Percentiles rank a stretch among this genome's conserved stretches.
phyloP scores from a whole-genome alignment of 2,888 invertebrate genomes.

The Platycheirus rosarum region DNA sequence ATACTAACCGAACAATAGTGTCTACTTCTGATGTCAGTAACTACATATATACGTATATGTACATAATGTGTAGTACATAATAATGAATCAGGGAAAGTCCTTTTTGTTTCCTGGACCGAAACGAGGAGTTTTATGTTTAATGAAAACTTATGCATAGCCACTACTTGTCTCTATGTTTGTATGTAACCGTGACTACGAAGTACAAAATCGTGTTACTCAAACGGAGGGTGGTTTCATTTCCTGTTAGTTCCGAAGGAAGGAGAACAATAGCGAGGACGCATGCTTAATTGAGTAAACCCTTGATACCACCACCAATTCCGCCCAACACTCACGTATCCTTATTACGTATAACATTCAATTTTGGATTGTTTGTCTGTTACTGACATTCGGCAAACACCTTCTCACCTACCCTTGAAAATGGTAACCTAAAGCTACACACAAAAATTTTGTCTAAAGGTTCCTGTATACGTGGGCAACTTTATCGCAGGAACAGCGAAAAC shows the following conservation, averaged over 20 bases:
- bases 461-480: too few species aligned
- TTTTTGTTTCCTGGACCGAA: background rate
- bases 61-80: background rate
- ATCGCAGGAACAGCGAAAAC: too few species aligned
- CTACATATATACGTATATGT: background rate
- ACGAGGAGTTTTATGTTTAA: background rate
- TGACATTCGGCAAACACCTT: too few species aligned
- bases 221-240: slow-evolving; percentile 40
- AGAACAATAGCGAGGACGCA: slow-evolving; percentile 29
- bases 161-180: background rate
- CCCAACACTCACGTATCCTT: background rate
- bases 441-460: too few species aligned
- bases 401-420: too few species aligned
- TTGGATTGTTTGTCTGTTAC: too few species aligned
- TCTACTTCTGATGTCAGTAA: too few species aligned
- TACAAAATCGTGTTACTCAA: slow-evolving; percentile 18
- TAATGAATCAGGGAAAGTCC: slow-evolving; percentile 9
- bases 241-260: slow-evolving; percentile 22
- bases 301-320: too few species aligned
- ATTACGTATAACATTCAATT: slow-evolving; percentile 3
- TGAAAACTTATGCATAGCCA: too few species aligned
- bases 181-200: background rate
- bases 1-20: background rate
- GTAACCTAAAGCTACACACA: too few species aligned
- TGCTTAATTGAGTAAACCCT: slow-evolving; percentile 10